Base-by-base conservation (phyloP, 2,888 invertebrate genomes). In the Drosophila maculinotata region DNA sequence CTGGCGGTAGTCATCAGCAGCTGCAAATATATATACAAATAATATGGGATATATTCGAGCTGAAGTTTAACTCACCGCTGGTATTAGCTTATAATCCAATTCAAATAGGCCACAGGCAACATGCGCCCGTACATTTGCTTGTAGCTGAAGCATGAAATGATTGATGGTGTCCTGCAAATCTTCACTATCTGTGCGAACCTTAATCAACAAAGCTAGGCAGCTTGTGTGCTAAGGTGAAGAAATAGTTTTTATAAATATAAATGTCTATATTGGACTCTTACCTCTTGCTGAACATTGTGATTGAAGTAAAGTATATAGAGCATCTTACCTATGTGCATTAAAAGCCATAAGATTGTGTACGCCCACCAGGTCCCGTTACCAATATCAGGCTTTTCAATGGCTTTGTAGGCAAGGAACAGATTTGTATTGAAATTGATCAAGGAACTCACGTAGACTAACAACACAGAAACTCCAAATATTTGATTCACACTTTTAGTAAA, bases 391-490 rank as follows among this genome's bases (percentile, higher is more conserved):
- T 26, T 44, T 5, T 72, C 72, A 12, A 78, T 23, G 1, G 33
- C 45, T 35, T 84, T 80, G 28, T 80, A 81, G 1, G 52, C 25
- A 3, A 78, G 28, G 8, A 84, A 81, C 1, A 84, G 14, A n/a
- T 63, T 70, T 3, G 76, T 45, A 8, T 84, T 80, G 20, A 84
- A 73, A 41, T 69, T 80, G 0, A 80, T 56, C 5, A 84, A 63
- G 6, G 81, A 76, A 2, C 73, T 69, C 7, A 70, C 30, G 15
- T 57, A 78, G 4, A 65, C 49, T 9, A 78, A 51, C 2, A 81
- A 10, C 12, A 81, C 47, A 4, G 81, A 78, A 8, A 59, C 39
- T 0, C 70, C 70, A 31, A 56, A 81, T 3, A 45, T 58, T 3
- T 49, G 41, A 41, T 81, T 81, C 0, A 80, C 41, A 1, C 23